These are phyloP conservation scores for Romanogobio albipinnatus DNA, from an alignment of 2,113 vertebrate genomes.

Conservation along the genomic window DNA sequence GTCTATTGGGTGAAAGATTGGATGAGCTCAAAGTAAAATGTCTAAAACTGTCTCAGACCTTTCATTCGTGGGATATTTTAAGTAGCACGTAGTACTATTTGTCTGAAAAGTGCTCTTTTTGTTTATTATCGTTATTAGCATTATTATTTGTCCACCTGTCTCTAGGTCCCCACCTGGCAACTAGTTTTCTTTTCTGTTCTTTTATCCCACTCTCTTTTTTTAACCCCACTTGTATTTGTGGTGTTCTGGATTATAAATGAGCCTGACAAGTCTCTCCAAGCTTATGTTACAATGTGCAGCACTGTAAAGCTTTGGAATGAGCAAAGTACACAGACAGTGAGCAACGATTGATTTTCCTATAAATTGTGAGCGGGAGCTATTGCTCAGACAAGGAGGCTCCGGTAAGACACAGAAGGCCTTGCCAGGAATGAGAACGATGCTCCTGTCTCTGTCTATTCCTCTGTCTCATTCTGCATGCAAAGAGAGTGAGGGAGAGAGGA, in stretches of 20 bases:
- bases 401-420: constrained; percentile 29
- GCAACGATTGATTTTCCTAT: constrained; percentile 61
- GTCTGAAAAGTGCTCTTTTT: not conserved
- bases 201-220: constrained; percentile 25
- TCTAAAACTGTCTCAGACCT: not conserved
- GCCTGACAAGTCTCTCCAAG: constrained; percentile 56
- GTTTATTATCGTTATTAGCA: not conserved
- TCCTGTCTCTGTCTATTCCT: constrained; percentile 46
- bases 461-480: constrained; percentile 5
- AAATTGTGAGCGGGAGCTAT: constrained; percentile 60
- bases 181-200: not conserved
- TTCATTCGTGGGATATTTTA: not conserved
- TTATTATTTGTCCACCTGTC: not conserved
- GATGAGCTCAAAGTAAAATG: constrained; percentile 2
- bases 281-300: constrained; percentile 60
- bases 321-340: constrained; percentile 63
- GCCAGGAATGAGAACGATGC: constrained; percentile 56
- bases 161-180: constrained; percentile 4
- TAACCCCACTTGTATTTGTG: constrained; percentile 41
- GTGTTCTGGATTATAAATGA: constrained; percentile 53
- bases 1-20: constrained; percentile 23
- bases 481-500: not conserved
- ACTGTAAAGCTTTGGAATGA: constrained; percentile 59
- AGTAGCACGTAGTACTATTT: not conserved
- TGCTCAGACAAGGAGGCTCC: constrained; percentile 57